These are phyloP conservation scores for Euthynnus affinis DNA, from an alignment of 2,797 vertebrate species.

Conservation along the genomic window DNA sequence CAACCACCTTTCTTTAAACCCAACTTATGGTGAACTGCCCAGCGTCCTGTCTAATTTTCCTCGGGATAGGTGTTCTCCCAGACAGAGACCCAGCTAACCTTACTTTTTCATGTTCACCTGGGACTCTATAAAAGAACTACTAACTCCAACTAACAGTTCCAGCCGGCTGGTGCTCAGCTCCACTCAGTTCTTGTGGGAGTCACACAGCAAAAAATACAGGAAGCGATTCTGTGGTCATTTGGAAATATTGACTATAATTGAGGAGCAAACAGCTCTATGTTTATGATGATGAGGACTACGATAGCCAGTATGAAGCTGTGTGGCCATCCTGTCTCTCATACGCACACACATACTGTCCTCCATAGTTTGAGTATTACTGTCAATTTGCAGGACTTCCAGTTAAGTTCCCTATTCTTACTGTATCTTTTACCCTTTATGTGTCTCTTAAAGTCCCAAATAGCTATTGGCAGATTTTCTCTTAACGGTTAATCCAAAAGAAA, in stretches of 20 bases:
- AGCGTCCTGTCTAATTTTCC: slow-evolving; percentile 66
- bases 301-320: slow-evolving; percentile 80
- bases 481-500: slow-evolving; percentile 63
- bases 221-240: slow-evolving; percentile 72
- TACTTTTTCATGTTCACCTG: slow-evolving; percentile 73
- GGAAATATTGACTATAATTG: slow-evolving; percentile 70
- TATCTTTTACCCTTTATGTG: slow-evolving; percentile 72
- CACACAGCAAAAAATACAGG: slow-evolving; percentile 55
- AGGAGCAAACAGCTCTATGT: slow-evolving; percentile 69
- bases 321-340: slow-evolving; percentile 72
- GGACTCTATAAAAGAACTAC: slow-evolving; percentile 78
- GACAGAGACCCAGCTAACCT: slow-evolving; percentile 77
- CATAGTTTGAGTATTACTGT: slow-evolving; percentile 79
- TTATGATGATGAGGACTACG: slow-evolving; percentile 75
- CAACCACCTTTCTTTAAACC: slow-evolving; percentile 71
- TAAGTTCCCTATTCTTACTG: slow-evolving; percentile 75
- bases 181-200: slow-evolving; percentile 58
- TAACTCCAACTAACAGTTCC: slow-evolving; percentile 83
- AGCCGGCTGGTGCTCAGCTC: slow-evolving; percentile 77
- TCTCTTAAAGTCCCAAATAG: slow-evolving; percentile 74
- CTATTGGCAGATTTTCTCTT: slow-evolving; percentile 72
- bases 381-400: slow-evolving; percentile 78
- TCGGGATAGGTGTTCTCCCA: slow-evolving; percentile 57
- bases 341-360: slow-evolving; percentile 71
- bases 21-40: slow-evolving; percentile 71